These are phyloP conservation scores for Dryococelus australis DNA, from an alignment of 2,888 invertebrate species.

Conservation along the genomic window DNA sequence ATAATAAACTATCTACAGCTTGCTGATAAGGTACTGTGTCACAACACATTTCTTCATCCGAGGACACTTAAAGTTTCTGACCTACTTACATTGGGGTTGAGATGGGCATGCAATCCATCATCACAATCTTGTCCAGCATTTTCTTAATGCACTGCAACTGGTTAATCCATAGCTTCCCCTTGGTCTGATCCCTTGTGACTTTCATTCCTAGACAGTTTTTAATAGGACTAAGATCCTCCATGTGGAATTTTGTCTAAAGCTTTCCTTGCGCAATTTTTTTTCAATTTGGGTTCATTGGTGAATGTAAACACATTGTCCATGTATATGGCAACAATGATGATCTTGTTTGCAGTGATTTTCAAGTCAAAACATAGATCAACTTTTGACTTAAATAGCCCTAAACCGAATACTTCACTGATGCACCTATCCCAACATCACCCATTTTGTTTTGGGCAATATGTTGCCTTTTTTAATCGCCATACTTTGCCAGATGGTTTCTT, in stretches of 20 bases:
- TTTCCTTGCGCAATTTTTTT: background rate
- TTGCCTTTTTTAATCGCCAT: too few relatives aligned
- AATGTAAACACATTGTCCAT: background rate
- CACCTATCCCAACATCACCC: too few relatives aligned
- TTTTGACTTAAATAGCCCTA: too few relatives aligned
- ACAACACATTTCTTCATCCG: background rate
- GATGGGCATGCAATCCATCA: background rate
- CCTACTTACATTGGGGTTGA: slow-evolving; percentile 22
- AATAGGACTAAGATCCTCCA: background rate
- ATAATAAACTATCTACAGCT: background rate
- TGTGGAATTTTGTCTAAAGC: background rate
- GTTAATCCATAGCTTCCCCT: background rate
- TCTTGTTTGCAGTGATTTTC: background rate
- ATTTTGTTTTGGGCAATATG: too few relatives aligned
- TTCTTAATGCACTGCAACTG: background rate
- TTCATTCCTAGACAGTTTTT: background rate
- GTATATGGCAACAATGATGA: background rate
- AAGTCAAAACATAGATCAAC: background rate
- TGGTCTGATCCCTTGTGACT: background rate
- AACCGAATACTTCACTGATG: too few relatives aligned
- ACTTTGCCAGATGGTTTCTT: too few relatives aligned
- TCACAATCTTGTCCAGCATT: background rate
- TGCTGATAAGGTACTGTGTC: background rate
- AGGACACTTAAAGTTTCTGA: background rate
- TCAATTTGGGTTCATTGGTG: background rate